Base-by-base conservation (phyloP, 1,140 invertebrate species). In the Acarapis woodi region DNA sequence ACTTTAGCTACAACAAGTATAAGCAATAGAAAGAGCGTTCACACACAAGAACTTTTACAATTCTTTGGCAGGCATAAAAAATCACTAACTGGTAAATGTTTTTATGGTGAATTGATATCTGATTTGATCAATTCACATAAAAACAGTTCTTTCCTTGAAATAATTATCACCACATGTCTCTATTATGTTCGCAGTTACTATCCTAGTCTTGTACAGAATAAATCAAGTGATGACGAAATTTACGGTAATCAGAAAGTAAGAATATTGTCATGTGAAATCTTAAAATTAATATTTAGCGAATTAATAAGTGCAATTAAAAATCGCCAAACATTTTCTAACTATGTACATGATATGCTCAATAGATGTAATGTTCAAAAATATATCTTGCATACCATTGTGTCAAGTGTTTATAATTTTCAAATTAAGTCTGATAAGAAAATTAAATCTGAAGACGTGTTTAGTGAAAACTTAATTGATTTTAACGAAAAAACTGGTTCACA, bases 321-420 rank as follows among this genome's bases (percentile, higher is more conserved):
- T 8, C 14, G 19, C 12, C 41, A 24, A 47, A 74, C 71, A 21
- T 70, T 83, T 49, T 68, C 73, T 18, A 71, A 66, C 40, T 85
- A 79, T 52, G 69, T 87, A 23, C 67, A 67, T 35, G 74, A 82
- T 55, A 54, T 83, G 39, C 55, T 87, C 42, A 62, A 64, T 1
- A 67, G 74, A 40, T 77, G 75, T 49, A 82, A 82, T 56, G 63
- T 85, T 19, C 79, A 85, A 55, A 80, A 82, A 52, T 71, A 76
- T n/a, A 59, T 78, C 20, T 59, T 87, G 24, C 75, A 80, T 51
- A 78, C 75, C 53, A 56, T 82, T 19, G 61, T 79, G 10, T 71
- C 75, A 5, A 73, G 69, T 19, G 74, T 82, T 3, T 60, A 69
- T 44, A 64, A 65, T 46, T 61, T 63, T 52, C 62, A 61, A 25